Base-by-base conservation (phyloP, 2,797 vertebrate species). In the Limosa lapponica region DNA sequence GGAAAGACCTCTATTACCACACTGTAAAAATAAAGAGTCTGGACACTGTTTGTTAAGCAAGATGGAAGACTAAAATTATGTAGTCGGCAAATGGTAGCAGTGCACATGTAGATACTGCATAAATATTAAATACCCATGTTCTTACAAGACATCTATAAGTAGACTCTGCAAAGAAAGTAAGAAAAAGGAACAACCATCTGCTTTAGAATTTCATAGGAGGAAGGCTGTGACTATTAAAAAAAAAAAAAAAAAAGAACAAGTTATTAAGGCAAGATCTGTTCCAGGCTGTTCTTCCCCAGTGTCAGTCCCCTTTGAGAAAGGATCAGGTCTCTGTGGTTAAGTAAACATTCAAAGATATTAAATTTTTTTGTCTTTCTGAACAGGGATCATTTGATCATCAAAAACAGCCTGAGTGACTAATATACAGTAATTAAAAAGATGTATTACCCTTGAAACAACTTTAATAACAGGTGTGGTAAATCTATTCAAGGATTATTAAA, bases 1-100 rank as follows among this genome's bases (percentile, higher is more conserved):
- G 69, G 85, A 91, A 94, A 95, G 84, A 93, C 82, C 94, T 96
- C 89, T 93, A 48, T 86, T 91, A 96, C 87, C 87, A 96, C 74
- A 80, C 41, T 72, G 78, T 82, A 95, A 96, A 96, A 96, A 91
- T 83, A 72, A 92, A 65, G 74, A 94, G 51, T 66, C 64, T 65
- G 77, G 52, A 90, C 78, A 82, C 52, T 95, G 55, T 93, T 93
- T 93, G 92, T 90, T 67, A 96, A 94, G 83, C 44, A 87, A 92
- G 83, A 96, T 70, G 71, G 86, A 94, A 93, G 82, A 87, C 87
- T 82, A 80, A 92, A 95, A 93, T 84, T 72, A 94, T 15, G 65
- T 55, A 93, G 46, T 89, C 1, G 6, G 82, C 87, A 96, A 96
- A 94, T 71, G 82, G 71, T 88, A 93, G 79, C 83, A 87, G 74